These are phyloP conservation scores for Apteryx mantelli DNA, from an alignment of 2,113 vertebrate species.

Conservation along the genomic window DNA sequence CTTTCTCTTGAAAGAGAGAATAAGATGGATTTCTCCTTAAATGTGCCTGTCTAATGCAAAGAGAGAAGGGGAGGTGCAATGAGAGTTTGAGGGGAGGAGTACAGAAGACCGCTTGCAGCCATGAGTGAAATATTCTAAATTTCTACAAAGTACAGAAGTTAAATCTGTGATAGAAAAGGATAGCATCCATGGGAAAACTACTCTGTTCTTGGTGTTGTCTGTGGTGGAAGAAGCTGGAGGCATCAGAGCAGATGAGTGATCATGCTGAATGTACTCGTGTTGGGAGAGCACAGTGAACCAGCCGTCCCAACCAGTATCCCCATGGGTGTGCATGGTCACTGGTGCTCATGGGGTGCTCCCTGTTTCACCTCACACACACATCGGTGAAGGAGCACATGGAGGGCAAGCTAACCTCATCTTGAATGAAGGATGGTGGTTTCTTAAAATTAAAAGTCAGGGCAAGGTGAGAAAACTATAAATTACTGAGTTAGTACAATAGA, in stretches of 20 bases:
- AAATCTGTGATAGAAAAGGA: neutral
- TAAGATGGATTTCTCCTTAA: neutral
- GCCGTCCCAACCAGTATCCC: neutral
- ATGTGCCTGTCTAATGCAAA: neutral
- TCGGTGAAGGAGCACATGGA: neutral
- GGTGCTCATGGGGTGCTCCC: neutral
- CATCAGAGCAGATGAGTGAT: neutral
- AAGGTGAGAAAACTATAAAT: no score
- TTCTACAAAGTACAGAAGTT: neutral
- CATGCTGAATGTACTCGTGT: no score
- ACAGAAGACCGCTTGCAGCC: accelerated
- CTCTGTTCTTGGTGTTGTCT: neutral
- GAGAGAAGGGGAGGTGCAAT: neutral
- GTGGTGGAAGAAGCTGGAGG: neutral
- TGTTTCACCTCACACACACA: neutral
- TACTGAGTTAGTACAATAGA: no score
- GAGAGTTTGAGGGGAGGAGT: neutral
- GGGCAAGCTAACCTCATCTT: neutral
- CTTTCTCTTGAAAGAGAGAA: neutral
- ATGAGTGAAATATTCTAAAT: neutral
- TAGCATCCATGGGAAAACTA: neutral
- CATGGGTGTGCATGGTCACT: neutral
- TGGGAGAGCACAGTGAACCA: neutral
- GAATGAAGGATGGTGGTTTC: no score
- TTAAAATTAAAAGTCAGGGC: no score